Percentiles rank a stretch among this genome's conserved stretches.
These are phyloP conservation scores for Propsilocerus akamusi DNA, from an alignment of 1,140 invertebrate genomes.

Conservation along the genomic window DNA sequence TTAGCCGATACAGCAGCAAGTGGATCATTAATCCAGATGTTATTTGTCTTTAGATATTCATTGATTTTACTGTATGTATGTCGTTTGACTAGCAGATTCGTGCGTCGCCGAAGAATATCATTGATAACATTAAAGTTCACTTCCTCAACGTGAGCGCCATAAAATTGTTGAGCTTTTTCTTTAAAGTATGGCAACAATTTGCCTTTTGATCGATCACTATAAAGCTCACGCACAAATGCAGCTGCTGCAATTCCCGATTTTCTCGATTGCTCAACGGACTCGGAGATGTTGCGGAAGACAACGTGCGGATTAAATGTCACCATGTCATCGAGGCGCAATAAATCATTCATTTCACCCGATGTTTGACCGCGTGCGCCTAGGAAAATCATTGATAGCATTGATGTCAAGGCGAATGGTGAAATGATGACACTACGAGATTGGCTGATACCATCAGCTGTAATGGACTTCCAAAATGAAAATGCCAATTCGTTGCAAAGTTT, in stretches of 20 bases:
- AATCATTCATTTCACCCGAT: constrained; percentile 74
- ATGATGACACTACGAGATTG: constrained; percentile 56
- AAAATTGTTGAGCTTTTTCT: constrained; percentile 65
- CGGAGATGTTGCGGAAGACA: constrained; percentile 64
- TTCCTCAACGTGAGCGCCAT: constrained; percentile 67
- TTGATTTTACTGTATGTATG: constrained; percentile 55
- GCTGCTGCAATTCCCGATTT: constrained; percentile 49
- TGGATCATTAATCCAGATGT: constrained; percentile 46
- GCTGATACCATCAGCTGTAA: constrained; percentile 46
- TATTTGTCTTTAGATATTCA: constrained; percentile 53
- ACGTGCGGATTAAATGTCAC: constrained; percentile 74
- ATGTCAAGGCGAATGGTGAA: constrained; percentile 68
- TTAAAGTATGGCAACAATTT: constrained; percentile 68
- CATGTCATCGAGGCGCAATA: constrained; percentile 67
- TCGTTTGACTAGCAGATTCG: constrained; percentile 57
- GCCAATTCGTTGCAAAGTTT: constrained; percentile 68
- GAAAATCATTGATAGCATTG: constrained; percentile 71
- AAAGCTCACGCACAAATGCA: constrained; percentile 57
- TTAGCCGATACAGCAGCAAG: constrained; percentile 59
- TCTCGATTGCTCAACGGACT: constrained; percentile 41
- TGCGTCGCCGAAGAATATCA: constrained; percentile 52
- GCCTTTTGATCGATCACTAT: constrained; percentile 55
- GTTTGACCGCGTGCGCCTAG: constrained; percentile 71
- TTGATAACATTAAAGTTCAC: constrained; percentile 60
- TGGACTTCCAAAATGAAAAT: constrained; percentile 55